phyloP scores from a whole-genome alignment of 2,888 invertebrate species.

The Heliconius charithonia region DNA sequence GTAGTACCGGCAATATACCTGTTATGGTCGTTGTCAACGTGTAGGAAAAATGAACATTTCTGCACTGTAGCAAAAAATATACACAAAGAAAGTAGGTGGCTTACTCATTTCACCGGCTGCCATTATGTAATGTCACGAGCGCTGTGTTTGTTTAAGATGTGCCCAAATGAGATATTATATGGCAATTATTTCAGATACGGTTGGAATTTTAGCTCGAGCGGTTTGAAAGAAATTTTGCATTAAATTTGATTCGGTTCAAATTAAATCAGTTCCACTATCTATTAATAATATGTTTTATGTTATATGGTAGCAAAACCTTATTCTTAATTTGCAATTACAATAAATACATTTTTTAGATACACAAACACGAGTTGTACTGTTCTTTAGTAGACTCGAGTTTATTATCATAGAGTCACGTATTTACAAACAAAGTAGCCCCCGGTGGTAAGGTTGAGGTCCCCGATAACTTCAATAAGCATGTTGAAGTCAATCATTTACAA shows the following conservation, averaged over 20 bases:
- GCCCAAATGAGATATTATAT: constrained; percentile 25
- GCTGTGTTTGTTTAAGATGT: constrained; percentile 38
- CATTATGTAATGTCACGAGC: constrained; percentile 44
- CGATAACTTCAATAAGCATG: background rate
- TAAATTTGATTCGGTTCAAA: background rate
- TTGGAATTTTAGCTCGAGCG: background rate
- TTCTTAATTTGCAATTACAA: background rate
- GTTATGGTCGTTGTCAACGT: constrained; percentile 11
- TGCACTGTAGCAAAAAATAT: constrained; percentile 53
- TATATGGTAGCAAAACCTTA: background rate
- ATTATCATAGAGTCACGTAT: background rate
- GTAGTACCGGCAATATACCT: background rate
- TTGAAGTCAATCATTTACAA: background rate
- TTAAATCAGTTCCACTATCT: background rate
- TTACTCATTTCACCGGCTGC: constrained; percentile 50
- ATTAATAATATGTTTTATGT: background rate
- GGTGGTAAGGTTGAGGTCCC: background rate
- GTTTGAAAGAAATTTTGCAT: background rate
- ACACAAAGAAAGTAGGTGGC: constrained; percentile 63
- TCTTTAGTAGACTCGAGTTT: background rate
- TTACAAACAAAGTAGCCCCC: constrained; percentile 5
- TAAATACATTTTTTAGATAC: background rate
- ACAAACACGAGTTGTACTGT: background rate
- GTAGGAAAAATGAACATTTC: constrained; percentile 58
- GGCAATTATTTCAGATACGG: background rate